phyloP scores from a whole-genome alignment of 2,113 vertebrate genomes.

The Poeciliopsis turrubarensis region DNA sequence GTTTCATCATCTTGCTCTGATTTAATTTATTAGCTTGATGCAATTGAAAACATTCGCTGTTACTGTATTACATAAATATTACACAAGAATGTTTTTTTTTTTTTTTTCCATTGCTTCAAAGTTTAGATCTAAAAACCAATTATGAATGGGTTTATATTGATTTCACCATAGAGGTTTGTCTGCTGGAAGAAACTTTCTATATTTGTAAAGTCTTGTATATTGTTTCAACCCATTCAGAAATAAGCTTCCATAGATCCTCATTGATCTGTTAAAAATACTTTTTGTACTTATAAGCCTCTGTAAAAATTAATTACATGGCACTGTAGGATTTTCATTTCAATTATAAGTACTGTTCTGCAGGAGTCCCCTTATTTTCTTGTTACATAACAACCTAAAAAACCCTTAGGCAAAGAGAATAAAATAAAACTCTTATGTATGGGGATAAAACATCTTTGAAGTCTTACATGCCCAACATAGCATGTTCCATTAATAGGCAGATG shows the following conservation, averaged over 20 bases:
- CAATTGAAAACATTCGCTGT: background rate
- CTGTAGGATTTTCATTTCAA: background rate
- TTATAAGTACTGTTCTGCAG: background rate
- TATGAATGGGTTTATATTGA: background rate
- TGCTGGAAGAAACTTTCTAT: background rate
- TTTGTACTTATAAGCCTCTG: background rate
- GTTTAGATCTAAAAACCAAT: background rate
- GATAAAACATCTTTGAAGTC: background rate
- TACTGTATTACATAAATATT: background rate
- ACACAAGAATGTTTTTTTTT: background rate
- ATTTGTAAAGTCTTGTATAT: background rate
- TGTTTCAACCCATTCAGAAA: no score
- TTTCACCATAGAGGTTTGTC: background rate
- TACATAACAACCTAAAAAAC: background rate
- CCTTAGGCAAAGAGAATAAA: background rate
- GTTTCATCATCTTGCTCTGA: constrained; percentile 19
- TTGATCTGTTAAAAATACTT: background rate
- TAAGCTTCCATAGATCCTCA: no score
- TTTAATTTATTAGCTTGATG: constrained; percentile 18
- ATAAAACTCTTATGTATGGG: background rate
- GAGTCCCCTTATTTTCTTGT: constrained; percentile 1
- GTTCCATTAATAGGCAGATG: constrained; percentile 7
- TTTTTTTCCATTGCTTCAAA: background rate
- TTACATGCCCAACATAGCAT: background rate
- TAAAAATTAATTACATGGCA: background rate